These are phyloP conservation scores for Xestobium rufovillosum DNA, from an alignment of 2,888 invertebrate genomes.

Conservation along the genomic window DNA sequence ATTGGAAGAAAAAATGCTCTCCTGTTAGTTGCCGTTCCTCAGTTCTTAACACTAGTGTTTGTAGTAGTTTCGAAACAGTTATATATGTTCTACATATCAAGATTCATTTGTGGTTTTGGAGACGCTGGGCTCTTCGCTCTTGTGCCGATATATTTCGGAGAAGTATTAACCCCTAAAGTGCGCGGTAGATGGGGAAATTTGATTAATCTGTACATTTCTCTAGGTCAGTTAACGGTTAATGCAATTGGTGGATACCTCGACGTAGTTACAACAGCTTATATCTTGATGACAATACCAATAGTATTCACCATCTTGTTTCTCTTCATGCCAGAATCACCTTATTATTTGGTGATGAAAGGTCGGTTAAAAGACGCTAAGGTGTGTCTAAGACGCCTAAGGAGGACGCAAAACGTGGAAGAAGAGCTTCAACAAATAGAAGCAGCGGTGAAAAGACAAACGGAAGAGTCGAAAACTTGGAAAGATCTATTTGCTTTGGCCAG, in stretches of 20 bases:
- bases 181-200: conserved; percentile 33
- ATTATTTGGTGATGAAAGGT: conserved; percentile 29
- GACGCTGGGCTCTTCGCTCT: conserved; percentile 29
- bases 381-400: conserved; percentile 26
- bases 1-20: no score
- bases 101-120: conserved; percentile 28
- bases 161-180: conserved; percentile 31
- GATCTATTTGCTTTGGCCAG: conserved; percentile 30
- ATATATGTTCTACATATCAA: conserved; percentile 31
- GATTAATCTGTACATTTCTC: conserved; percentile 25
- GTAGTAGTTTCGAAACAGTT: conserved; percentile 26
- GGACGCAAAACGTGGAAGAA: conserved; percentile 26
- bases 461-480: conserved; percentile 33
- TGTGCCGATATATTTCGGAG: conserved; percentile 32
- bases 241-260: conserved; percentile 51
- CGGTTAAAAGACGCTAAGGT: conserved; percentile 26
- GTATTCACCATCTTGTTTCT: conserved; percentile 50
- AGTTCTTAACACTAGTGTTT: conserved; percentile 27
- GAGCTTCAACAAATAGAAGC: conserved; percentile 26
- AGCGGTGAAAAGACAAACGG: conserved; percentile 33
- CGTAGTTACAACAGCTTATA: conserved; percentile 46
- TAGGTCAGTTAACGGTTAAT: conserved; percentile 35
- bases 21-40: conserved; percentile 29
- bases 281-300: conserved; percentile 52
- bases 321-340: conserved; percentile 54